These are phyloP conservation scores for Pristionchus entomophagus DNA, from an alignment of 2,888 invertebrate genomes.

Conservation along the genomic window DNA sequence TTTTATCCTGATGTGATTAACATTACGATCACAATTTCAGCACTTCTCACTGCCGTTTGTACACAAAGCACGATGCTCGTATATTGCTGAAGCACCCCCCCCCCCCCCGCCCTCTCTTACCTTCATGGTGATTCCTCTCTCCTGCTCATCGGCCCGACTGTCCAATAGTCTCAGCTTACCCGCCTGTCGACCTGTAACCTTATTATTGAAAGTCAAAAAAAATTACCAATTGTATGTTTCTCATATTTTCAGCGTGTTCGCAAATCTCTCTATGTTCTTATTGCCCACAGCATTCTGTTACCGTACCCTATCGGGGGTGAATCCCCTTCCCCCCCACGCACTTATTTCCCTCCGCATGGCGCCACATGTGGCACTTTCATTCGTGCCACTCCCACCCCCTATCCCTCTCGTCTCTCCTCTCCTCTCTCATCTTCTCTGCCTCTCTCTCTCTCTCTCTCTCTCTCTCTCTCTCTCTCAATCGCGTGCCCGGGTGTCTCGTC, in stretches of 20 bases:
- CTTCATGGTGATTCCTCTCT: constrained; percentile 98
- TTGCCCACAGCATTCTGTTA: neutral
- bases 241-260: too few species aligned
- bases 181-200: constrained; percentile 68
- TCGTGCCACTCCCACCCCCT: neutral
- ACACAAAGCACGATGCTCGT: too few species aligned
- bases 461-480: neutral
- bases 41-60: too few species aligned
- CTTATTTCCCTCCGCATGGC: too few species aligned
- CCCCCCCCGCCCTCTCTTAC: neutral
- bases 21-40: too few species aligned
- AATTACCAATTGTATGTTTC: neutral
- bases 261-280: neutral
- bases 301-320: neutral
- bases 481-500: constrained; percentile 3
- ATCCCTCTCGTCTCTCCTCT: neutral
- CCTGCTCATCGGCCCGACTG: constrained; percentile 94
- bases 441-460: too few species aligned
- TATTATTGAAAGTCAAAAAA: neutral
- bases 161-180: constrained; percentile 88
- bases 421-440: too few species aligned
- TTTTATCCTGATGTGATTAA: too few species aligned
- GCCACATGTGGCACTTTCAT: neutral
- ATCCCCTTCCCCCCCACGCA: neutral
- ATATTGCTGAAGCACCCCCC: too few species aligned